These are phyloP conservation scores for Mola mola DNA, from an alignment of 2,113 vertebrate species.

Conservation along the genomic window DNA sequence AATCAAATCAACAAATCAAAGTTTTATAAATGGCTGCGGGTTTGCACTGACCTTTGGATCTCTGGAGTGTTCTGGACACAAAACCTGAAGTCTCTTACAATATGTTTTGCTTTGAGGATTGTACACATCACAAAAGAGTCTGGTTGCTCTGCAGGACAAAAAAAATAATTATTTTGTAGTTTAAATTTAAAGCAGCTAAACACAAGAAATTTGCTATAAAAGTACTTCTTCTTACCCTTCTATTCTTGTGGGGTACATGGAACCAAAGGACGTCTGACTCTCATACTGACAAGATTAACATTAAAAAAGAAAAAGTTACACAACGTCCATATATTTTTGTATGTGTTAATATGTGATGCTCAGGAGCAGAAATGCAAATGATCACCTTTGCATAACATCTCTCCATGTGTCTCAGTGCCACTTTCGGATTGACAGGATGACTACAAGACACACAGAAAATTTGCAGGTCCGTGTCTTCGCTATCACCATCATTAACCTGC, in stretches of 20 bases:
- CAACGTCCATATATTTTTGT: background rate
- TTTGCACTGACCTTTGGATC: slow-evolving; percentile 89
- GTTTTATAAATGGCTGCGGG: no score
- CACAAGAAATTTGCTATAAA: background rate
- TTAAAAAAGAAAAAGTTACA: slow-evolving; percentile 1
- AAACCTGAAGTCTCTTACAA: slow-evolving; percentile 92
- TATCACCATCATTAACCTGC: slow-evolving; percentile 90
- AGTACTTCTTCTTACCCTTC: slow-evolving; percentile 85
- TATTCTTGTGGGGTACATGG: slow-evolving; percentile 93
- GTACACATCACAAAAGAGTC: slow-evolving; percentile 94
- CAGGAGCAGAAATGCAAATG: background rate
- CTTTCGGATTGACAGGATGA: slow-evolving; percentile 93
- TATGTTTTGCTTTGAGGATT: slow-evolving; percentile 95
- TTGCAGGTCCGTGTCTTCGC: slow-evolving; percentile 92
- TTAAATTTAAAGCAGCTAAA: background rate
- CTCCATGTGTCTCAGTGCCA: slow-evolving; percentile 93
- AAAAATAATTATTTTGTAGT: background rate
- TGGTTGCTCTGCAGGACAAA: slow-evolving; percentile 82
- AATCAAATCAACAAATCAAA: no score
- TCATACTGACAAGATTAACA: slow-evolving; percentile 87
- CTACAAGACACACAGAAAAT: slow-evolving; percentile 95
- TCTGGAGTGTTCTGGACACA: slow-evolving; percentile 93
- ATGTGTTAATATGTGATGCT: background rate
- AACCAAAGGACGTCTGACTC: slow-evolving; percentile 94
- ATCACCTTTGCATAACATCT: slow-evolving; percentile 93